A percentile compares a stretch with the other conserved stretches of the same genome.
Conservation (phyloP, 1,140 invertebrate species). For the Ephestia elutella region DNA sequence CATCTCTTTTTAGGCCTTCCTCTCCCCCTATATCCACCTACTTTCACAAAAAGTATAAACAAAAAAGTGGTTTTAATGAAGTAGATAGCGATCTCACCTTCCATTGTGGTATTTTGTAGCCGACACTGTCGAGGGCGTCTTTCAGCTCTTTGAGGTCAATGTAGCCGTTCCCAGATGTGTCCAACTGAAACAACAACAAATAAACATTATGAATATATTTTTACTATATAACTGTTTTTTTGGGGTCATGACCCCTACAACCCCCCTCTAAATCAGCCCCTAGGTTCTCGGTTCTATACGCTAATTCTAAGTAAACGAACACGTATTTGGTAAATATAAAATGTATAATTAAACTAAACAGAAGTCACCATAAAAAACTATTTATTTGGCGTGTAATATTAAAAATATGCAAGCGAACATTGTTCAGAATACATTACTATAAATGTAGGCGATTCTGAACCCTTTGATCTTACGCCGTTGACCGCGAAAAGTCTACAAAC, state of each 20-base stretch:
- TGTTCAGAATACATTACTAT: background rate
- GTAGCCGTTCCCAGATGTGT: slow-evolving; percentile 91
- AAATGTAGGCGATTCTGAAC: background rate
- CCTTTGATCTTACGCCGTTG: slow-evolving; percentile 16
- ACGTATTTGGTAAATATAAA: too few species aligned
- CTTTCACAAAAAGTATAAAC: background rate
- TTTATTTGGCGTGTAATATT: too few species aligned
- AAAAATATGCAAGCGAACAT: background rate
- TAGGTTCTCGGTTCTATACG: too few species aligned
- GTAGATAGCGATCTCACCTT: slow-evolving; percentile 66
- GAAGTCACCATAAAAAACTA: too few species aligned
- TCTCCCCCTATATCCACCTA: background rate
- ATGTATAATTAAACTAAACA: too few species aligned
- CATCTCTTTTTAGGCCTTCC: too few species aligned
- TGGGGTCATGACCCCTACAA: too few species aligned
- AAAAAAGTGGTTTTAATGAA: too few species aligned
- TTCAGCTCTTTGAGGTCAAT: slow-evolving; percentile 93
- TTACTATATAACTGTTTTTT: too few species aligned
- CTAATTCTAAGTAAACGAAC: too few species aligned
- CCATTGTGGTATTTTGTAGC: slow-evolving; percentile 95
- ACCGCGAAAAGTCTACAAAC: slow-evolving; percentile 12
- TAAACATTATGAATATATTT: background rate
- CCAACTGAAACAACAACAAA: slow-evolving; percentile 82
- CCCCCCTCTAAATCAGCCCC: too few species aligned
- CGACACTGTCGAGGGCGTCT: slow-evolving; percentile 90